Base-by-base conservation (phyloP, 2,888 invertebrate genomes). In the Lepidochitona cinerea region DNA sequence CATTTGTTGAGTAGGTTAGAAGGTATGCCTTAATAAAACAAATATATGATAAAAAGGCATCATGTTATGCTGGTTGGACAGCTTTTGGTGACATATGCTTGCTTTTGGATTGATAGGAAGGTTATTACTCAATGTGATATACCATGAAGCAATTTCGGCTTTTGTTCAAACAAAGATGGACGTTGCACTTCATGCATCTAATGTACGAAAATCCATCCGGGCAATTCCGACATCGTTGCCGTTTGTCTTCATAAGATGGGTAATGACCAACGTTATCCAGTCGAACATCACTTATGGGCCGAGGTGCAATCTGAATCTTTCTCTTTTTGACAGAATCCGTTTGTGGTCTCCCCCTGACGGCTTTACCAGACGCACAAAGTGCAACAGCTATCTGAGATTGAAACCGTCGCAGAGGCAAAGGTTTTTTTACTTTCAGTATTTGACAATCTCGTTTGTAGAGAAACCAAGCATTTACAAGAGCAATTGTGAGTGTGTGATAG, bases 401-500 rank as follows among this genome's bases (percentile, higher is more conserved):
- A 53, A 72, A 72, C 23, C 29, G n/a, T 4, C 52, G 3, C 67
- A 72, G n/a, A 1, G 53, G 26, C 67, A 68, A 52, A n/a, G 14
- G 18, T 7, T 72, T 29, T 23, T 68, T 68, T 4, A 18, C 23
- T 18, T 7, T 18, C 4, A 41, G 41, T 18, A 26, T 6, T 33
- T 33, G 5, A n/a, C 18, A 54, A 36, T 73, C 37, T 53, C 69
- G 33, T 36, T 35, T 7, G 69, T 73, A 70, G 14, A 71, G 7
- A 7, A 73, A 59, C 73, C 73, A 73, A 18, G 73, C 68, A 73
- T 73, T 73, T 23, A 37, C 73, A 6, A 73, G 7, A 14, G 72
- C 37, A 35, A 72, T 7, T 18, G 23, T 37, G 3, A 72, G 5
- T 7, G 54, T 26, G 41, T 73, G 65, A 18, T 35, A 73, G 35